Conservation (phyloP, 2,888 invertebrate species). For the Leptarthrus brevirostris region DNA sequence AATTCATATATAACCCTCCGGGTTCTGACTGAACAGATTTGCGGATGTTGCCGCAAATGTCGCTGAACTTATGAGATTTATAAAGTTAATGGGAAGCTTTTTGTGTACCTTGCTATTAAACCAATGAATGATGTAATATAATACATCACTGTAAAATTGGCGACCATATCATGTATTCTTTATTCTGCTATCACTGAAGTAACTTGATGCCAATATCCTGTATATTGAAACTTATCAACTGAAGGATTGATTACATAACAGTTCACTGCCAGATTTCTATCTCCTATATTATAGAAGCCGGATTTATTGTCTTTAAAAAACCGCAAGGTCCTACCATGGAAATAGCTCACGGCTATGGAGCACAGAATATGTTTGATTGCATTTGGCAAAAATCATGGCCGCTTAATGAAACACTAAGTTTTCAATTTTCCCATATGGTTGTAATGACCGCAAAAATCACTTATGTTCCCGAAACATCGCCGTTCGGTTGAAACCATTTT, state of each 20-base stretch:
- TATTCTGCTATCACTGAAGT: background rate
- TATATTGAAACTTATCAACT: constrained; percentile 29
- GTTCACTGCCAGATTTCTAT: background rate
- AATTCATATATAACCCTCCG: no score
- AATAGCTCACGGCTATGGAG: background rate
- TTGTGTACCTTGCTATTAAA: constrained; percentile 10
- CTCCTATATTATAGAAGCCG: background rate
- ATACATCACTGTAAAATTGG: constrained; percentile 10
- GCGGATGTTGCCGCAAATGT: no score
- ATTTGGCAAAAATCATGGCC: background rate
- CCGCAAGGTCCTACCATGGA: background rate
- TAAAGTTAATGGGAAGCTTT: no score
- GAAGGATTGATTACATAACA: constrained; percentile 3
- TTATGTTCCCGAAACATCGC: background rate
- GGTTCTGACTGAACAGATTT: no score
- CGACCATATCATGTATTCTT: constrained; percentile 21
- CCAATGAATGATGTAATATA: background rate
- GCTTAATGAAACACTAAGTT: constrained; percentile 5
- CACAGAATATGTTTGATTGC: no score
- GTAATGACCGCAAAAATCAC: constrained; percentile 15
- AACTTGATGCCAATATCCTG: constrained; percentile 23
- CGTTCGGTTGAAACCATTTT: background rate
- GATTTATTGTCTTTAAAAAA: constrained; percentile 34
- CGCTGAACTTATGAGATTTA: no score
- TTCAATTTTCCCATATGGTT: constrained; percentile 24